These are phyloP conservation scores for Drosophila picticornis DNA, from an alignment of 2,888 invertebrate genomes.

Conservation along the genomic window DNA sequence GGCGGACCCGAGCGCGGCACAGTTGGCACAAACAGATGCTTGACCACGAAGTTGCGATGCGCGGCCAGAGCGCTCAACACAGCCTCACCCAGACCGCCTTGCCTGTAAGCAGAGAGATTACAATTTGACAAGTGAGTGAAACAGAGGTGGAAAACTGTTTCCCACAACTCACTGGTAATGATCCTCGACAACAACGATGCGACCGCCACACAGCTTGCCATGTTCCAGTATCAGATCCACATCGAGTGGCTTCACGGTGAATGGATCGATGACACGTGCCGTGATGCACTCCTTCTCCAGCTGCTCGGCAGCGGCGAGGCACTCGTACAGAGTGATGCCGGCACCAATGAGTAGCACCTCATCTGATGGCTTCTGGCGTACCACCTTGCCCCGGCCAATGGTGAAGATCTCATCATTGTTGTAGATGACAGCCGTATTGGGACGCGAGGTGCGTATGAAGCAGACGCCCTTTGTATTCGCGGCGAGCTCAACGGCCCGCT, in stretches of 20 bases:
- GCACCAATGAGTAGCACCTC: slow-evolving; percentile 95
- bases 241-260: slow-evolving; percentile 98
- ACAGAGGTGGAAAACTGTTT: neutral
- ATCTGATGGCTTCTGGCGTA: slow-evolving; percentile 91
- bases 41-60: slow-evolving; percentile 90
- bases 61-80: slow-evolving; percentile 92
- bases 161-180: slow-evolving; percentile 94
- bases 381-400: slow-evolving; percentile 92
- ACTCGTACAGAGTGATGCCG: slow-evolving; percentile 97
- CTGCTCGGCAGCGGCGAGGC: slow-evolving; percentile 92
- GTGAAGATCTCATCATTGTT: slow-evolving; percentile 92
- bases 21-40: slow-evolving; percentile 91
- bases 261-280: slow-evolving; percentile 96
- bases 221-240: slow-evolving; percentile 90
- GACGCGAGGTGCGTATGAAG: slow-evolving; percentile 98
- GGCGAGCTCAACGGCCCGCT: slow-evolving; percentile 97
- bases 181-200: slow-evolving; percentile 97
- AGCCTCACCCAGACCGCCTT: slow-evolving; percentile 98
- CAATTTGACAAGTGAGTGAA: neutral
- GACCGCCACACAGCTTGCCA: slow-evolving; percentile 92
- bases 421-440: slow-evolving; percentile 95
- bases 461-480: slow-evolving; percentile 98
- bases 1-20: slow-evolving; percentile 98
- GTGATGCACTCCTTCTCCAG: slow-evolving; percentile 90
- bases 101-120: slow-evolving; percentile 54